phyloP scores from a whole-genome alignment of 2,888 invertebrate species.

The Epistrophe grossulariae region DNA sequence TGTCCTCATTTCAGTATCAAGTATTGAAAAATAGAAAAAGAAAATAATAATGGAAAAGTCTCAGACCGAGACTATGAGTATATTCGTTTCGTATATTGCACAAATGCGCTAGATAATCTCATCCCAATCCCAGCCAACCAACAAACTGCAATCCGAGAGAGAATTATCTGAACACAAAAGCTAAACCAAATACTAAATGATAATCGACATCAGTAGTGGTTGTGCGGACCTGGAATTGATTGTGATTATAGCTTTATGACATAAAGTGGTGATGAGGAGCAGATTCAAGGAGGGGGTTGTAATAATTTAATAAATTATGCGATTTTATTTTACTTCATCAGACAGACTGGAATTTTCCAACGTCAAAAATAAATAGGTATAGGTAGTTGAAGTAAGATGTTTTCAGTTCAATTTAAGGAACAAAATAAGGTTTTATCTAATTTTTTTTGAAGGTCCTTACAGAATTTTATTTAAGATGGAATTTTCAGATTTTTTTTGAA shows the following conservation, averaged over 20 bases:
- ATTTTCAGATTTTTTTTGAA: no score
- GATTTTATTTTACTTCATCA: constrained; percentile 32
- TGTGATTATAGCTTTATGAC: constrained; percentile 53
- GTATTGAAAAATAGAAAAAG: constrained; percentile 1
- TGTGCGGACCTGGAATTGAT: constrained; percentile 63
- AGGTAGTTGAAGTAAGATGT: no score
- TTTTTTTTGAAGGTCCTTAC: no score
- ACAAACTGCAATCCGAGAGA: constrained; percentile 44
- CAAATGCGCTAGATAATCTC: constrained; percentile 49
- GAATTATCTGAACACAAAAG: constrained; percentile 50
- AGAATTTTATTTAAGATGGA: no score
- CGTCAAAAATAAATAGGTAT: not conserved
- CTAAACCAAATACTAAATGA: constrained; percentile 26
- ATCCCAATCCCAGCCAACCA: constrained; percentile 15
- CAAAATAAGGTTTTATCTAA: no score
- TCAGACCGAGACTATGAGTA: not conserved
- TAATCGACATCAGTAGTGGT: not conserved
- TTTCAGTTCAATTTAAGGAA: no score
- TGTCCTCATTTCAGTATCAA: constrained; percentile 65
- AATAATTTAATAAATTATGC: constrained; percentile 68
- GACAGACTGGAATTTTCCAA: constrained; percentile 31
- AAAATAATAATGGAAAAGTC: constrained; percentile 39
- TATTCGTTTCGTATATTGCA: constrained; percentile 15
- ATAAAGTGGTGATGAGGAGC: not conserved
- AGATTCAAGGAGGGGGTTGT: constrained; percentile 1